Base-by-base conservation (phyloP, 2,113 vertebrate genomes). In the Cololabis saira region DNA sequence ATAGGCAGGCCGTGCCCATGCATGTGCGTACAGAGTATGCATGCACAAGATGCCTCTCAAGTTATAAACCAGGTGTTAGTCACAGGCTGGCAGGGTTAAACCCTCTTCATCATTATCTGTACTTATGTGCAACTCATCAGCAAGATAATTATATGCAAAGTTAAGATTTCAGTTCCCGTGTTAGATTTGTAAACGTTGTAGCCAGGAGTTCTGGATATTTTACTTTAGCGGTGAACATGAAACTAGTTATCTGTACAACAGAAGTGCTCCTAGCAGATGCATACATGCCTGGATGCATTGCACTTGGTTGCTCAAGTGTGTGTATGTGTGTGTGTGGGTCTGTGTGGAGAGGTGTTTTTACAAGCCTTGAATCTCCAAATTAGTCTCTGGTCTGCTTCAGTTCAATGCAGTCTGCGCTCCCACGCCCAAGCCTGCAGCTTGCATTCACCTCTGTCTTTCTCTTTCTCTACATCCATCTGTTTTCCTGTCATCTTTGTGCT, bases 381-480 rank as follows among this genome's bases (percentile, higher is more conserved):
- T 92, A 92, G 86, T 33, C 61, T 87, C 84, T 90, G 90, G 88
- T 92, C 89, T 87, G 84, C 76, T 92, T 84, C 85, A 89, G 70
- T 76, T 90, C 83, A 91, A 90, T 91, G 70, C 72, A 9, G 84
- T 83, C 82, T 82, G 69, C 74, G 80, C 84, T 90, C 86, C 82
- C 87, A 90, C 82, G 84, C 79, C 76, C 71, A 22, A 53, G 45
- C 67, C 68, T 69, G 71, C 53, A 80, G 66, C 74, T 66, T 60
- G 15, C 48, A 15, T 43, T 53, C 45, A 41, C 42, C 69, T 61
- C 66, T 54, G 42, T 59, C 4, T n/a, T 45, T 45, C n/a, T n/a
- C 33, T 37, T 37, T 37, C 33, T 37, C 33, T 37, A 7, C 6
- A 37, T 37, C 33, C 33, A 37, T 37, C 33, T 37, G 33, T 37